phyloP scores from a whole-genome alignment of 2,888 invertebrate species.

The Tillus elongatus region DNA sequence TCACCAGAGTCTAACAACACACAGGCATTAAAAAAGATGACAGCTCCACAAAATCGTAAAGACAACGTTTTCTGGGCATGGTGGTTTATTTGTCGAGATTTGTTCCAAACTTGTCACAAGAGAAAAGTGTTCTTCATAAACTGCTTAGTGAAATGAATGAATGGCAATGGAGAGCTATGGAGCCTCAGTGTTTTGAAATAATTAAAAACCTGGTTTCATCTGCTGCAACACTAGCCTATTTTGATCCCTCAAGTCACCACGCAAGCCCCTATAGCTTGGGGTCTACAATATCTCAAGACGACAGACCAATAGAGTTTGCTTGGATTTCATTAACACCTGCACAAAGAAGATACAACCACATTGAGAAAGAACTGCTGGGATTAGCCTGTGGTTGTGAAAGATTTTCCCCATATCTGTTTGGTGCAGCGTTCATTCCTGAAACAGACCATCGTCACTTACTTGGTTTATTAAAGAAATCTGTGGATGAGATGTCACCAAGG shows the following conservation, averaged over 20 bases:
- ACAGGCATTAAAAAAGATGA: background rate
- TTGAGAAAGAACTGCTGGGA: slow-evolving; percentile 32
- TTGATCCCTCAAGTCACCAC: background rate
- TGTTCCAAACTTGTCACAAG: slow-evolving; percentile 10
- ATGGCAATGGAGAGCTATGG: slow-evolving; percentile 13
- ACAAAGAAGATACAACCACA: slow-evolving; percentile 27
- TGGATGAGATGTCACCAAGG: background rate
- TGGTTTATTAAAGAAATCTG: background rate
- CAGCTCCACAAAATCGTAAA: background rate
- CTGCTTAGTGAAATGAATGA: slow-evolving; percentile 15
- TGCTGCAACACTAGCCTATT: slow-evolving; percentile 7
- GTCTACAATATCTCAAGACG: slow-evolving; percentile 16
- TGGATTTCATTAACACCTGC: slow-evolving; percentile 15
- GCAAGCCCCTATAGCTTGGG: slow-evolving; percentile 14
- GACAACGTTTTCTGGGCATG: background rate
- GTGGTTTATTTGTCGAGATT: background rate
- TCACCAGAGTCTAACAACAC: background rate
- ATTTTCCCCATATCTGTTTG: slow-evolving; percentile 19
- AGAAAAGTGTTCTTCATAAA: slow-evolving; percentile 8
- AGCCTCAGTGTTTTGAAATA: slow-evolving; percentile 6
- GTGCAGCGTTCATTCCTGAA: background rate
- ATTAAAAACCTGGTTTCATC: slow-evolving; percentile 6
- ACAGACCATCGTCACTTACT: background rate
- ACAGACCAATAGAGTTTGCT: slow-evolving; percentile 18
- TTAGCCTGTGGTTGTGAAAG: slow-evolving; percentile 28